Evolutionary conservation across 2,113 vertebrate species (phyloP).

Genomic region (Pangasianodon hypophthalmus): DNA sequence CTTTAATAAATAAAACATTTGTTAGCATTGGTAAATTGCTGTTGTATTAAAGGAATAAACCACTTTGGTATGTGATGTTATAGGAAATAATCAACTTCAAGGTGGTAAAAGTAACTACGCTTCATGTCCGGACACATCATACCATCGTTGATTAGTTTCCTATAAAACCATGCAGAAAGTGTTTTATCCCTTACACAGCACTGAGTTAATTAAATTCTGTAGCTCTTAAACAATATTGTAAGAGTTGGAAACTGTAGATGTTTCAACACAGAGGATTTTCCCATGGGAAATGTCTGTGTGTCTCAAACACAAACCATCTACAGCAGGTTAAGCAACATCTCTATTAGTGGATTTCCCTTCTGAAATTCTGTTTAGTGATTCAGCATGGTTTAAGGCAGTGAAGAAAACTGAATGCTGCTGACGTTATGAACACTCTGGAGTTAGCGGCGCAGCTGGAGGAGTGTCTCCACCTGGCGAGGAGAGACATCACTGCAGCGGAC

Average conservation of each 20-base stretch:
- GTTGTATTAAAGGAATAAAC: neutral
- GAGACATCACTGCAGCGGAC: neutral
- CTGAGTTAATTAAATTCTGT: neutral
- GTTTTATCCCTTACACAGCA: neutral
- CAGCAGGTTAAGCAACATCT: neutral
- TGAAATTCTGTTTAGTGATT: neutral
- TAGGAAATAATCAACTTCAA: neutral
- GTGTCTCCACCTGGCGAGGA: conserved; percentile 16
- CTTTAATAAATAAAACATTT: neutral
- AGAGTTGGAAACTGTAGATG: neutral
- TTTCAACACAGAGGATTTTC: neutral
- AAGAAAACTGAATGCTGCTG: neutral
- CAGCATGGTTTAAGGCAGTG: neutral
- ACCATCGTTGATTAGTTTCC: neutral
- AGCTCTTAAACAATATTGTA: neutral
- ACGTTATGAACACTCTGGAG: conserved; percentile 33
- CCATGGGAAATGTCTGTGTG: neutral
- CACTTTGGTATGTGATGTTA: no score
- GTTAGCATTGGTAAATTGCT: neutral
- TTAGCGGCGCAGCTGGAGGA: conserved; percentile 42
- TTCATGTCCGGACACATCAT: neutral
- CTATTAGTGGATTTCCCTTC: neutral
- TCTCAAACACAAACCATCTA: neutral
- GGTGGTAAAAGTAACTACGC: neutral
- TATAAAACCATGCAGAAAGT: neutral